Base-by-base conservation (phyloP, 2,113 vertebrate genomes). In the Lates calcarifer region DNA sequence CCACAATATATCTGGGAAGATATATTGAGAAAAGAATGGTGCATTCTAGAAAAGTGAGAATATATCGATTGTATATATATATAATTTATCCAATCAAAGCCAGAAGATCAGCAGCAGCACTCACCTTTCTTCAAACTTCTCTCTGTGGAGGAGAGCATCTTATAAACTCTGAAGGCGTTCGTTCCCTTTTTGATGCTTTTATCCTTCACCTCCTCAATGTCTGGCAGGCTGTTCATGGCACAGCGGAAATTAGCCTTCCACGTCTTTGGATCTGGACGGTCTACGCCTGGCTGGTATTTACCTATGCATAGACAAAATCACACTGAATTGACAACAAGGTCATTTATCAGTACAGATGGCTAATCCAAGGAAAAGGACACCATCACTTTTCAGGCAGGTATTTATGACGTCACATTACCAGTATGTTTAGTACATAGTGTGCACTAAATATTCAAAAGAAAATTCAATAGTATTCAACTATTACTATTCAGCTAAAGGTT, bases 231-330 rank as follows among this genome's bases (percentile, higher is more conserved):
- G 89, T 99, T 99, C 98, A 99, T 98, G 33, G 98, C 98, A 55
- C 98, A 99, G 56, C 98, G 98, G 82, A 99, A 99, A 65, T 99
- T 99, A 0, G 98, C 98, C 89, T 99, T 99, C 98, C 98, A 99
- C 0, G 98, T 99, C 92, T 99, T 99, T 0, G 98, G 97, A 77
- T 99, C 98, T 0, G 98, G 95, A 1, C 95, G 91, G 82, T 96
- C 96, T 20, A 95, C 85, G 0, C 96, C 97, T 2, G 87, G 93
- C 92, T 96, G 98, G 53, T 94, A 99, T 79, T 98, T 97, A 64
- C 98, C 98, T 99, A 33, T 9, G 55, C 33, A 60, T 2, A 20
- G 0, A 15, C 11, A 77, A 6, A 63, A 4, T 11, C 33, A 45
- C 26, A 29, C 1, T 29, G n/a, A 28, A 28, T 6, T 28, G 6